These are phyloP conservation scores for Drosophila nigromelanica DNA, from an alignment of 1,140 invertebrate species.

Conservation along the genomic window DNA sequence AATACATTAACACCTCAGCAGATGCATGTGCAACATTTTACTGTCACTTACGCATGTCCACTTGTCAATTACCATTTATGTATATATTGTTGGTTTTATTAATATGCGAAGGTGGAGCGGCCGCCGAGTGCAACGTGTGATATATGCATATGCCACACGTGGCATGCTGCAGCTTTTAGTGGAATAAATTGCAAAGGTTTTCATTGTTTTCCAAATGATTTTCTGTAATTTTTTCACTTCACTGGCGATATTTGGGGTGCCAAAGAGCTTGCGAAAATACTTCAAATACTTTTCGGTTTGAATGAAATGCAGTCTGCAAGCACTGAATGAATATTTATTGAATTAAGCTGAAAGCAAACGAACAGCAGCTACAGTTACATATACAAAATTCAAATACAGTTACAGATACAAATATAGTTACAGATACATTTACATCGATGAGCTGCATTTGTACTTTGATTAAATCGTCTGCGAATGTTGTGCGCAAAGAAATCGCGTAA, in stretches of 20 bases:
- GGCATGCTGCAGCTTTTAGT: conserved; percentile 37
- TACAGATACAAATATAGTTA: conserved; percentile 1
- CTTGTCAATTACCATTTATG: conserved; percentile 63
- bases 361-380: conserved; percentile 19
- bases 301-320: not conserved
- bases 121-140: conserved; percentile 14
- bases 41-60: conserved; percentile 75
- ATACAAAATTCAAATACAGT: conserved; percentile 20
- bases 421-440: conserved; percentile 27
- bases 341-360: conserved; percentile 19
- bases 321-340: conserved; percentile 19
- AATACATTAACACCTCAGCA: conserved; percentile 13
- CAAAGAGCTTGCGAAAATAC: not conserved
- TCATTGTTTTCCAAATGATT: conserved; percentile 38
- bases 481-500: conserved; percentile 45
- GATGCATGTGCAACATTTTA: conserved; percentile 65
- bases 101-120: conserved; percentile 47
- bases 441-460: conserved; percentile 55
- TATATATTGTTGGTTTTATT: conserved; percentile 42
- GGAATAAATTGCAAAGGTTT: conserved; percentile 73
- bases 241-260: conserved; percentile 6
- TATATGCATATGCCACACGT: conserved; percentile 22
- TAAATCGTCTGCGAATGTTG: conserved; percentile 54
- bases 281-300: conserved; percentile 15
- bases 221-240: conserved; percentile 45